Percentiles rank a stretch among this genome's conserved stretches.
Conservation (phyloP, 2,888 invertebrate species). For the Cryptocephalus moraei region DNA sequence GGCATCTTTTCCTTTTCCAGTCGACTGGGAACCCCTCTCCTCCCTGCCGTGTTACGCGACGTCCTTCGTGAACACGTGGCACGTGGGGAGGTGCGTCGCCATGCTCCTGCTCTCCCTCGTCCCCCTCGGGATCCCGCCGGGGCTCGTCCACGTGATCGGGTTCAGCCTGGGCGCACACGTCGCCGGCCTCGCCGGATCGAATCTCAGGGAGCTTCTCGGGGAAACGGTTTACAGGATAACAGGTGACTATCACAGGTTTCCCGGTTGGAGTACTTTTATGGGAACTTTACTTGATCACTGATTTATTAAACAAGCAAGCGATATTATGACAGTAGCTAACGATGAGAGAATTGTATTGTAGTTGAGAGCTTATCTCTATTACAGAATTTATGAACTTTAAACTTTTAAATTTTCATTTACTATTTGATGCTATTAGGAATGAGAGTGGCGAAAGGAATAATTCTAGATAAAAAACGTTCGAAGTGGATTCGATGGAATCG, state of each 20-base stretch:
- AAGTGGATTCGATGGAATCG: too few relatives aligned
- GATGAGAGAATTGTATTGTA: too few relatives aligned
- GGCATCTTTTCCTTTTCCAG: conserved; percentile 25
- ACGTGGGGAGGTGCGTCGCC: conserved; percentile 47
- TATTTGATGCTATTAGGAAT: too few relatives aligned
- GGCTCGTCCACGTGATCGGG: conserved; percentile 43
- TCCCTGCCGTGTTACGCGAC: conserved; percentile 46
- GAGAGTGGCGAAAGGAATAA: too few relatives aligned
- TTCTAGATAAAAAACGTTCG: too few relatives aligned
- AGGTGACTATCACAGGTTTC: conserved; percentile 20
- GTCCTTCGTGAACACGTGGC: conserved; percentile 47
- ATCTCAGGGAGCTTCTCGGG: conserved; percentile 26
- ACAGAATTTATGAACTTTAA: too few relatives aligned
- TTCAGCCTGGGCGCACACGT: conserved; percentile 51
- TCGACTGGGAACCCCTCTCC: conserved; percentile 47
- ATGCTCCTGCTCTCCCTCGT: conserved; percentile 38
- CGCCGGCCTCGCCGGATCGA: conserved; percentile 36
- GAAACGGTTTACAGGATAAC: conserved; percentile 33
- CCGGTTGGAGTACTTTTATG: too few relatives aligned
- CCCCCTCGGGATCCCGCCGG: conserved; percentile 29
- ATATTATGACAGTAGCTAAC: too few relatives aligned
- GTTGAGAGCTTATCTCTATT: too few relatives aligned
- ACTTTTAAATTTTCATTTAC: too few relatives aligned
- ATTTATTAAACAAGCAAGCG: too few relatives aligned
- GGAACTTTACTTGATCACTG: too few relatives aligned